These are phyloP conservation scores for Anabas testudineus DNA, from an alignment of 2,797 vertebrate species.

Conservation along the genomic window DNA sequence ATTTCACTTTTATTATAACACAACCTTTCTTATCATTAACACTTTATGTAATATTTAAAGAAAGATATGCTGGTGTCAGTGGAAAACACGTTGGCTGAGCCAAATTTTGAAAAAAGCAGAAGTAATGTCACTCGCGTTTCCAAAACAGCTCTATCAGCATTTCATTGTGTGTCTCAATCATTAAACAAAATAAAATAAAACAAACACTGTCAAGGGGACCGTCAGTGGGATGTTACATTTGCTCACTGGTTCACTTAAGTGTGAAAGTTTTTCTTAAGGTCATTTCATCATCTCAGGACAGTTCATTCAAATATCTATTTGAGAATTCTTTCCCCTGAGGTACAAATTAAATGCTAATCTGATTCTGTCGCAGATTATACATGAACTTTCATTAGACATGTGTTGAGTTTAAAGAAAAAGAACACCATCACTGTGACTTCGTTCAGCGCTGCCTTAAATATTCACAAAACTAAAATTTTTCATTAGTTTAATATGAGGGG, in stretches of 20 bases:
- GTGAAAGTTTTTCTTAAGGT: slow-evolving; percentile 16
- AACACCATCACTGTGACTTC: neutral
- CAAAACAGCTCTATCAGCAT: slow-evolving; percentile 23
- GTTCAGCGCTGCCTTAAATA: slow-evolving; percentile 3
- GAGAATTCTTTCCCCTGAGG: slow-evolving; percentile 10
- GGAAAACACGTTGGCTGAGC: slow-evolving; percentile 38
- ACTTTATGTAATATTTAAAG: slow-evolving; percentile 52
- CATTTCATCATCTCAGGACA: slow-evolving; percentile 12
- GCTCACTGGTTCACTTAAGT: slow-evolving; percentile 4
- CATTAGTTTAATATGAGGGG: neutral
- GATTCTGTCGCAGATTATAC: slow-evolving; percentile 12
- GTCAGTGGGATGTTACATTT: slow-evolving; percentile 2
- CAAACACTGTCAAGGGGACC: slow-evolving; percentile 28
- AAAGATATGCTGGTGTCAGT: slow-evolving; percentile 56
- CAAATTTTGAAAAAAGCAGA: slow-evolving; percentile 37
- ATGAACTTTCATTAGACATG: slow-evolving; percentile 19
- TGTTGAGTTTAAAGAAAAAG: slow-evolving; percentile 5
- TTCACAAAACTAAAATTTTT: slow-evolving; percentile 20
- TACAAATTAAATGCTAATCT: slow-evolving; percentile 35
- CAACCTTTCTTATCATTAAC: slow-evolving; percentile 51
- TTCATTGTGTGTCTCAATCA: neutral
- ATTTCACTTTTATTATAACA: slow-evolving; percentile 43
- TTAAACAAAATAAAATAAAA: too few species aligned
- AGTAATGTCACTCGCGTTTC: slow-evolving; percentile 24
- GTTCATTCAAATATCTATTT: neutral